Percentiles rank a stretch among this genome's conserved stretches.
These are phyloP conservation scores for Colletes latitarsis DNA, from an alignment of 1,140 invertebrate genomes.

Conservation along the genomic window DNA sequence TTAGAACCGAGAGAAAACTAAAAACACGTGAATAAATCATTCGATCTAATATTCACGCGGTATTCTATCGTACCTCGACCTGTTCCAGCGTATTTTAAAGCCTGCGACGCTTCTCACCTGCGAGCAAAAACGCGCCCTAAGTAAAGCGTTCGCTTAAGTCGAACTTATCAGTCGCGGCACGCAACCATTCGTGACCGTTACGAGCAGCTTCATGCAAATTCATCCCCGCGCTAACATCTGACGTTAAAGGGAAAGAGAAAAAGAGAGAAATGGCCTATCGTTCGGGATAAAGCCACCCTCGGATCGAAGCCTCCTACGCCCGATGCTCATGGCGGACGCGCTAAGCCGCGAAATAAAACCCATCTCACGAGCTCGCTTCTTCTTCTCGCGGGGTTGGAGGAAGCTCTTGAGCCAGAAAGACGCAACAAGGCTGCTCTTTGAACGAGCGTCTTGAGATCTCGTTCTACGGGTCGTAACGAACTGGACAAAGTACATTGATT, in stretches of 20 bases:
- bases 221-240: conserved; percentile 16
- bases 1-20: too few species aligned
- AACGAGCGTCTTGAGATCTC: conserved; percentile 27
- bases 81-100: background rate
- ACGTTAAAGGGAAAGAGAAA: conserved; percentile 3
- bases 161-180: conserved; percentile 69
- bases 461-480: conserved; percentile 28
- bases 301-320: conserved; percentile 38
- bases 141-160: conserved; percentile 48
- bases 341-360: conserved; percentile 68
- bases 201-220: conserved; percentile 67
- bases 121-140: conserved; percentile 48
- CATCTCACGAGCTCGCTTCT: conserved; percentile 47
- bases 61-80: background rate
- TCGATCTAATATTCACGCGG: background rate
- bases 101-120: background rate
- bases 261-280: conserved; percentile 43
- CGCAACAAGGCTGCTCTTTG: conserved; percentile 12
- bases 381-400: background rate
- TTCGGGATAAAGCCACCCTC: conserved; percentile 49
- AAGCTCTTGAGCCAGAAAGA: conserved; percentile 8
- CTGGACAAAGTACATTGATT: conserved; percentile 39
- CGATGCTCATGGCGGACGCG: conserved; percentile 33
- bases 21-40: too few species aligned
- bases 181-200: conserved; percentile 58